Evolutionary conservation across 1,140 invertebrate species (phyloP).

Genomic region (Periplaneta americana): DNA sequence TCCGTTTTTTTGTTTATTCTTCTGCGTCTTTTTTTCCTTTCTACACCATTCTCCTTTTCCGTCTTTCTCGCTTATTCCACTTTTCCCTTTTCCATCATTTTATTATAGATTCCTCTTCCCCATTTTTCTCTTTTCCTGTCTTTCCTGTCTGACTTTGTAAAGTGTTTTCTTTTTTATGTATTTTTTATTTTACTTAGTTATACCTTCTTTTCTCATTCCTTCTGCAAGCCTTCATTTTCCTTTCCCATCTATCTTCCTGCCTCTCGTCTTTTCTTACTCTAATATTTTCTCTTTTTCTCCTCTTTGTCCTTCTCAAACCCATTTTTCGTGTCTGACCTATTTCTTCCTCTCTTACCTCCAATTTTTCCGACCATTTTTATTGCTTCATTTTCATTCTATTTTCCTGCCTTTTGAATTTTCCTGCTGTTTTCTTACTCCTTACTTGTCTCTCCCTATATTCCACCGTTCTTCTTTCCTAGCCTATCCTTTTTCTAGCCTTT

Average conservation of each 20-base stretch:
- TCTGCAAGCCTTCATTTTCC: background rate
- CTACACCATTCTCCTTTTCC: background rate
- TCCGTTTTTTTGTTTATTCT: background rate
- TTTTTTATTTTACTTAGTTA: background rate
- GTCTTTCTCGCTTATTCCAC: background rate
- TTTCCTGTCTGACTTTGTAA: background rate
- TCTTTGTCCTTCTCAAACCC: background rate
- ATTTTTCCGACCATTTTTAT: background rate
- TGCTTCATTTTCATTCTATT: background rate
- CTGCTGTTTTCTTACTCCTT: background rate
- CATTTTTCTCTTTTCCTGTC: too few relatives aligned
- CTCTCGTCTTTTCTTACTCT: background rate
- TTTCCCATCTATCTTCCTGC: background rate
- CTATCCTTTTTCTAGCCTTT: too few relatives aligned
- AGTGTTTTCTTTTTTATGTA: too few relatives aligned
- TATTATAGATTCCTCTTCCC: background rate
- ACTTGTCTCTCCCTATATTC: background rate
- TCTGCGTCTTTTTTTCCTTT: background rate
- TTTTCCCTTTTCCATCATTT: too few relatives aligned
- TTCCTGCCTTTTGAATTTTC: background rate
- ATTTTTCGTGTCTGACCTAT: background rate
- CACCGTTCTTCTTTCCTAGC: background rate
- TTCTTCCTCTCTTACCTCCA: background rate
- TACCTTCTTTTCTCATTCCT: background rate
- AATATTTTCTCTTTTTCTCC: background rate